Base-by-base conservation (phyloP, 2,113 vertebrate genomes). In the Tragelaphus scriptus region DNA sequence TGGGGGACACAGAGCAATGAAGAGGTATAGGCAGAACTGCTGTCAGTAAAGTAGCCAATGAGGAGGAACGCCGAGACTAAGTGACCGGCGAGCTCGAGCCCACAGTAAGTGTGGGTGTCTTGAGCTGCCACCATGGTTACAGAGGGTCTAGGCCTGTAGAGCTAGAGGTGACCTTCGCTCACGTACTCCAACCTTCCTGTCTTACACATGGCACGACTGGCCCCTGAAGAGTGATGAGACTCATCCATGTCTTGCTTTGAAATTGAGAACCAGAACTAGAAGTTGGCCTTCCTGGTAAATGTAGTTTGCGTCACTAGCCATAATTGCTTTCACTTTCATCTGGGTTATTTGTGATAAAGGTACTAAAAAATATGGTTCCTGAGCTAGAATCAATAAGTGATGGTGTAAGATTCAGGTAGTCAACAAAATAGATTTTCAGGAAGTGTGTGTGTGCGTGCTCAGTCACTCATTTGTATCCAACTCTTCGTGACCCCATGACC, bases 81-180 rank as follows among this genome's bases (percentile, higher is more conserved):
- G 32, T 4, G 15, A 4, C 23, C 0, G 30, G 36, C 17, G 36
- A 36, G 28, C n/a, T 56, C 2, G 12, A 9, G 36, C 30, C 55
- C 30, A 10, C 15, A 9, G 89, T 15, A 65, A 40, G 1, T 2
- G 3, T 9, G 15, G 19, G 14, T 2, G 0, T 58, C 30, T 23
- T 25, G 12, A 88, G 30, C 21, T 49, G 10, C 32, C 56, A 11
- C 14, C 3, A 0, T 2, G 15, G 0, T 65, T 28, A 12, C 11
- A 26, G 32, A 56, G 36, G 7, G 28, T 63, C 13, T 19, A 21
- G 51, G 28, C n/a, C 47, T 23, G 6, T 1, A 10, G 32, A 79
- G 10, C 49, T 71, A 14, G 68, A 81, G 40, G 19, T 36, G 10
- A 7, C 5, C 59, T 82, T 79, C 23, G 10, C 2, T 53, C 49